These are phyloP conservation scores for Poecile montanus DNA, from an alignment of 2,797 vertebrate genomes.

Conservation along the genomic window DNA sequence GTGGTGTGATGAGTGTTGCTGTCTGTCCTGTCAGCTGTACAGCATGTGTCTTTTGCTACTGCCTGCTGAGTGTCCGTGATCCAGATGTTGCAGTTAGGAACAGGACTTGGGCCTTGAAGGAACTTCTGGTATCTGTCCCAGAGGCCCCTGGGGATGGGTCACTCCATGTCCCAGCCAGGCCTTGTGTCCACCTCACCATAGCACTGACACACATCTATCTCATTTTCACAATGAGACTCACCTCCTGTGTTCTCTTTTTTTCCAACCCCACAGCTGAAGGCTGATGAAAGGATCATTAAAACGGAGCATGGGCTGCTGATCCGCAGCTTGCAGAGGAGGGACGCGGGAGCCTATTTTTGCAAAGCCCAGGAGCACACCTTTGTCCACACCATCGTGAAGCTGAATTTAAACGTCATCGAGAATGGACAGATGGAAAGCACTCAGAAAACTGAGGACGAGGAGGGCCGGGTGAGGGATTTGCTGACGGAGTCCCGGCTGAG, in stretches of 20 bases:
- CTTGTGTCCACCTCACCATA: background rate
- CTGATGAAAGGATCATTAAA: constrained; percentile 89
- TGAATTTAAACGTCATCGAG: constrained; percentile 88
- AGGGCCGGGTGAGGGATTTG: constrained; percentile 80
- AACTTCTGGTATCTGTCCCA: background rate
- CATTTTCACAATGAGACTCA: constrained; percentile 14
- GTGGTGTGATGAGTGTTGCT: background rate
- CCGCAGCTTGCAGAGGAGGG: constrained; percentile 85
- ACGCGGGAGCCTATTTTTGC: constrained; percentile 88
- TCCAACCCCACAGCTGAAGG: constrained; percentile 80
- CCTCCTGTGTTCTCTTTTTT: constrained; percentile 26
- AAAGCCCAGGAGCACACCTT: constrained; percentile 93
- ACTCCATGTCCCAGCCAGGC: fast-evolving
- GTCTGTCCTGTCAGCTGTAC: background rate
- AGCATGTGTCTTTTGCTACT: background rate
- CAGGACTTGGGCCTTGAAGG: background rate
- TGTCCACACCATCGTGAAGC: constrained; percentile 84
- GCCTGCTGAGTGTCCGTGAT: background rate
- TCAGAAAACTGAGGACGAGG: constrained; percentile 75
- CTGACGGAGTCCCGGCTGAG: constrained; percentile 83
- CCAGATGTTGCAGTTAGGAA: background rate
- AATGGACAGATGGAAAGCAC: constrained; percentile 85
- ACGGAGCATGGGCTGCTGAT: constrained; percentile 91
- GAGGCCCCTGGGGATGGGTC: fast-evolving
- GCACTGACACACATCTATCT: background rate